Evolutionary conservation across 2,113 vertebrate genomes (phyloP), one percentile per base, ranked within the genome.

Genomic region (Eurystomus gularis): DNA sequence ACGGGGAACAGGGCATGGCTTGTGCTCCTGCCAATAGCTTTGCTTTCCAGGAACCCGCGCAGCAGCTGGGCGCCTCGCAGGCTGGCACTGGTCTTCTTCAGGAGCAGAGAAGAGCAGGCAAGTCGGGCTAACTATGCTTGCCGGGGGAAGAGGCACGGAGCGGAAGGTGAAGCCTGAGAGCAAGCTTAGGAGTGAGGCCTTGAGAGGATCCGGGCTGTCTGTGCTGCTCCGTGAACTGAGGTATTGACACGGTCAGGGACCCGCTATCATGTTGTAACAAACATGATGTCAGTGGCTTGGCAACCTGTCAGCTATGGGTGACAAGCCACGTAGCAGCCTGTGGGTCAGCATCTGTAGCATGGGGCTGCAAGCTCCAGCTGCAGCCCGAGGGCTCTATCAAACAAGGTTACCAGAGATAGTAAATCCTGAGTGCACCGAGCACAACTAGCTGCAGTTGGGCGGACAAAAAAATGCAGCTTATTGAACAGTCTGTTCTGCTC

Each of bases 261-360:
- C 13, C 4, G 10, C 6, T 17, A 14, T 49, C 0, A 3, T 16
- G 7, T 24, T 19, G 8, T 20, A 23, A 26, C 0, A 1, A n/a
- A n/a, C n/a, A n/a, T 13, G 4, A 52, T 37, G 46, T 33, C 3
- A 4, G 17, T 25, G 21, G 28, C 68, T 62, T 44, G 48, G 46
- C 18, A 70, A 31, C 1, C 1, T 1, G 0, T 17, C 52, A 14
- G 21, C 10, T 44, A 7, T 5, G 6, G 48, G 64, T n/a, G 61
- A 75, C 17, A 29, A 94, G 19, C 39, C 6, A 19, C 1, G 10
- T 10, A 54, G 48, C 78, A 71, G 13, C 31, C 57, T 71, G 24
- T 7, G 60, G 9, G 35, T 19, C 55, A 17, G 25, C 9, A 25
- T 15, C n/a, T 61, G 9, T 31, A 52, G 46, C 0, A 0, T 24